Conservation (phyloP, 2,888 invertebrate genomes). For the Cheilosia urbana region DNA sequence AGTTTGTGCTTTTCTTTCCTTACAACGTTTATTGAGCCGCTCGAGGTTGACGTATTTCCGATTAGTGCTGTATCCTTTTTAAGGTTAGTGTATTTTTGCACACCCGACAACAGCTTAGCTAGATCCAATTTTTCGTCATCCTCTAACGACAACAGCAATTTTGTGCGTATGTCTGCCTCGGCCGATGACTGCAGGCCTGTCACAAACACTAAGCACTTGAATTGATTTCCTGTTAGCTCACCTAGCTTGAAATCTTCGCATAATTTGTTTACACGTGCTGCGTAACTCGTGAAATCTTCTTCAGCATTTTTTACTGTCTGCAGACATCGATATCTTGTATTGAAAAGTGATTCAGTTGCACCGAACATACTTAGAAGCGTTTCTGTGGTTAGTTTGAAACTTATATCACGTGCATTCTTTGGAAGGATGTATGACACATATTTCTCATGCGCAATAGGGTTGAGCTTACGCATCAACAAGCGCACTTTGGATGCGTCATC, state of each 20-base stretch:
- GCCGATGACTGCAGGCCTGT: conserved; percentile 29
- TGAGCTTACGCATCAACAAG: conserved; percentile 35
- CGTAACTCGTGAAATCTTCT: conserved; percentile 38
- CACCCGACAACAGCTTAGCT: conserved; percentile 6
- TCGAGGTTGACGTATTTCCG: background rate
- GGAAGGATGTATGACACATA: too few relatives aligned
- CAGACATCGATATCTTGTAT: conserved; percentile 16
- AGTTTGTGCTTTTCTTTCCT: too few relatives aligned
- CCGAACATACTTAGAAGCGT: background rate
- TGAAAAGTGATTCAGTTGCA: background rate
- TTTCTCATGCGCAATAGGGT: conserved; percentile 27
- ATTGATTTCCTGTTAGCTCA: conserved; percentile 35
- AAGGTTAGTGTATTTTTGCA: conserved; percentile 14
- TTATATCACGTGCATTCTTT: background rate
- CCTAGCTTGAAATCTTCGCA: conserved; percentile 51
- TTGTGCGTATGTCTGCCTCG: conserved; percentile 38
- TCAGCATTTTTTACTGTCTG: conserved; percentile 25
- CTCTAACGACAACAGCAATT: conserved; percentile 19
- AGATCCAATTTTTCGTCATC: conserved; percentile 1
- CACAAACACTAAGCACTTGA: conserved; percentile 29
- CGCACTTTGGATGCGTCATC: conserved; percentile 36
- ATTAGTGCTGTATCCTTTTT: conserved; percentile 30
- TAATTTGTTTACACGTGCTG: conserved; percentile 37
- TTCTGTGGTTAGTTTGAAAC: background rate
- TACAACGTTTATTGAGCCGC: background rate